These are phyloP conservation scores for Delia radicum DNA, from an alignment of 1,140 invertebrate species.

Conservation along the genomic window DNA sequence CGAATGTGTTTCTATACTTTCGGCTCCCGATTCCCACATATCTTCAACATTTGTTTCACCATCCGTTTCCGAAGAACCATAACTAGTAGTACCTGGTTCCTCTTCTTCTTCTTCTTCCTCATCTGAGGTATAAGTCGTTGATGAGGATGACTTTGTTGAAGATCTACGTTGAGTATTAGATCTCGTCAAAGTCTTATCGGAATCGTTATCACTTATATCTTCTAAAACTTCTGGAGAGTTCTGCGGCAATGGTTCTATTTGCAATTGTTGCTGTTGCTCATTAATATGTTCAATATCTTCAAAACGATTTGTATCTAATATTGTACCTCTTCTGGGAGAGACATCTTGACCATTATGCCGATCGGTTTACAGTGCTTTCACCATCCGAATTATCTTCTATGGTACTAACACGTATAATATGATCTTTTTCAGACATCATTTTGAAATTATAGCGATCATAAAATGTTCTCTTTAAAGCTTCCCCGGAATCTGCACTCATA, in stretches of 20 bases:
- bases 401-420: slow-evolving; percentile 49
- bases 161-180: slow-evolving; percentile 37
- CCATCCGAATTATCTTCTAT: slow-evolving; percentile 52
- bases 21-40: slow-evolving; percentile 79
- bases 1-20: slow-evolving; percentile 80
- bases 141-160: slow-evolving; percentile 31
- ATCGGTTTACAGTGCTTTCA: slow-evolving; percentile 30
- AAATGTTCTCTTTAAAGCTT: slow-evolving; percentile 51
- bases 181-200: slow-evolving; percentile 47
- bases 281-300: slow-evolving; percentile 53
- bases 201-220: slow-evolving; percentile 44
- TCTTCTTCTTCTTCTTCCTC: slow-evolving; percentile 44
- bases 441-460: slow-evolving; percentile 55
- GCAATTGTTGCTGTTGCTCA: slow-evolving; percentile 30
- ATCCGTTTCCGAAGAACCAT: slow-evolving; percentile 57
- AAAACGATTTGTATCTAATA: slow-evolving; percentile 36
- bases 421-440: slow-evolving; percentile 40
- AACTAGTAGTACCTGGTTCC: slow-evolving; percentile 44
- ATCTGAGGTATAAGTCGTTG: slow-evolving; percentile 37
- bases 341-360: slow-evolving; percentile 30
- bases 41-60: slow-evolving; percentile 73
- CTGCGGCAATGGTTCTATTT: neutral
- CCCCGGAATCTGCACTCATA: slow-evolving; percentile 73
- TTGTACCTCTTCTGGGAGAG: slow-evolving; percentile 1
- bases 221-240: neutral